Percentiles rank a stretch among this genome's conserved stretches.
Conservation (phyloP, 2,888 invertebrate species). For the Argyra leucocephala region DNA sequence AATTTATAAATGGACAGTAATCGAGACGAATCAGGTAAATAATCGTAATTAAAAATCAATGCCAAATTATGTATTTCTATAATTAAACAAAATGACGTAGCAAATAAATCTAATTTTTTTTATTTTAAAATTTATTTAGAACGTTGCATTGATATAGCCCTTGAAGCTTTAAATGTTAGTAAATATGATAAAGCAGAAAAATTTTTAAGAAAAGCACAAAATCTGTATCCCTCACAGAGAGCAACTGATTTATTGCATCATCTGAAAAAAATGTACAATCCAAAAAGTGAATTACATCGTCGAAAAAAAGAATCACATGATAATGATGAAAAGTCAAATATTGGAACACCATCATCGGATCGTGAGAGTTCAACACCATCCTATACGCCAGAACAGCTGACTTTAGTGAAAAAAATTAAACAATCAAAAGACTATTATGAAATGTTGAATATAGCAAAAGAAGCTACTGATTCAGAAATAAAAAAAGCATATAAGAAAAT, state of each 20-base stretch:
- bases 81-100: no score
- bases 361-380: conserved; percentile 21
- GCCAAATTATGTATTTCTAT: background rate
- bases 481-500: conserved; percentile 65
- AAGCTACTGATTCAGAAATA: conserved; percentile 56
- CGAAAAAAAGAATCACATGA: conserved; percentile 3
- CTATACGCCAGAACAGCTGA: conserved; percentile 66
- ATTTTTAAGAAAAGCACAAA: conserved; percentile 56
- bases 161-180: conserved; percentile 49
- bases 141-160: conserved; percentile 55
- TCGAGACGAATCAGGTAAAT: background rate
- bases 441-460: conserved; percentile 57
- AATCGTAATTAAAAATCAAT: background rate
- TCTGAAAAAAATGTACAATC: conserved; percentile 17
- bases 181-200: conserved; percentile 55
- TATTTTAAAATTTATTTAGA: no score
- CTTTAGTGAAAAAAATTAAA: conserved; percentile 51
- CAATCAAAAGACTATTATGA: conserved; percentile 71
- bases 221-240: conserved; percentile 53
- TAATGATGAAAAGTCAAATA: background rate
- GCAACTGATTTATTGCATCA: conserved; percentile 48
- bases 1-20: background rate
- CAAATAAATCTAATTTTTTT: no score
- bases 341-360: background rate
- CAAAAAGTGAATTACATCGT: background rate